These are phyloP conservation scores for Polyommatus iphigenia DNA, from an alignment of 2,888 invertebrate genomes.

Conservation along the genomic window DNA sequence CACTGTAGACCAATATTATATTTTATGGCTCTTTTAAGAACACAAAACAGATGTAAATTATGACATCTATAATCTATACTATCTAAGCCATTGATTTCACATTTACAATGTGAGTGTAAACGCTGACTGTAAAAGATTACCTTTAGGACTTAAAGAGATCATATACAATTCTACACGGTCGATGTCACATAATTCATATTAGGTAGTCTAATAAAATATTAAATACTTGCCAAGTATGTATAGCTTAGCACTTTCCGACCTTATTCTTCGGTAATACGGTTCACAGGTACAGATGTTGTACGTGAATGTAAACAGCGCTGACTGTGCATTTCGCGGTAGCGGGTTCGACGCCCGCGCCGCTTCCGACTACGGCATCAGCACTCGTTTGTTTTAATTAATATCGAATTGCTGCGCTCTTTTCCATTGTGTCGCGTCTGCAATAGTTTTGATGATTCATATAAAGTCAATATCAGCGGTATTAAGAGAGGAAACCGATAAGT, in stretches of 20 bases:
- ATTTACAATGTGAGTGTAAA: no score
- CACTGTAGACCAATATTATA: no score
- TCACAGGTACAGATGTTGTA: background rate
- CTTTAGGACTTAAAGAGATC: background rate
- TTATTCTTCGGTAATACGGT: background rate
- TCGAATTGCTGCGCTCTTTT: slow-evolving; percentile 40
- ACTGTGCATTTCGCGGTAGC: slow-evolving; percentile 52
- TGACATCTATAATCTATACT: background rate
- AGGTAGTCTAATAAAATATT: background rate
- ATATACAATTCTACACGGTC: background rate
- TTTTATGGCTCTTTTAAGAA: no score
- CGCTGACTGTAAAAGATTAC: background rate
- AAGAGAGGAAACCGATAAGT: background rate
- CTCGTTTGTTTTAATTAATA: slow-evolving; percentile 45
- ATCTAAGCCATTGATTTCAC: no score
- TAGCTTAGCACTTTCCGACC: background rate
- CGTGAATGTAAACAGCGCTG: slow-evolving; percentile 34
- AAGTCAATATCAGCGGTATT: background rate
- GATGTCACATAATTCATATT: background rate
- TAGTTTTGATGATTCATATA: slow-evolving; percentile 5
- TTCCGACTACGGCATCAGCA: slow-evolving; percentile 58
- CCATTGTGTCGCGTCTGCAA: slow-evolving; percentile 43
- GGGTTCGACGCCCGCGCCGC: slow-evolving; percentile 61
- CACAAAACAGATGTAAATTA: no score
- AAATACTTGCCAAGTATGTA: background rate